phyloP scores from a whole-genome alignment of 2,113 vertebrate species.

The Sciurus niger region DNA sequence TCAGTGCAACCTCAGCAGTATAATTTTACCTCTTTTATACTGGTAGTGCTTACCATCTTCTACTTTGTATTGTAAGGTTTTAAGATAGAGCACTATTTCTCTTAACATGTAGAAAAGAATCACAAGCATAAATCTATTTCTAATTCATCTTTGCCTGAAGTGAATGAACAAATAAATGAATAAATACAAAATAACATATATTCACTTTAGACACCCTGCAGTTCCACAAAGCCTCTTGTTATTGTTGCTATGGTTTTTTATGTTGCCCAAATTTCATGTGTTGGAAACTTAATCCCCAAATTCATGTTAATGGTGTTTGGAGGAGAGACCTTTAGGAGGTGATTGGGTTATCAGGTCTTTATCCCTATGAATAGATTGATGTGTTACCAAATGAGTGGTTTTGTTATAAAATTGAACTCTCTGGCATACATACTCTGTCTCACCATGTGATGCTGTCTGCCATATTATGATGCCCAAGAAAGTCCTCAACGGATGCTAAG shows the following conservation, averaged over 20 bases:
- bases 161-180: neutral
- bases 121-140: neutral
- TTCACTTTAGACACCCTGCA: neutral
- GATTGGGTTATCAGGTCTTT: neutral
- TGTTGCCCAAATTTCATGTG: neutral
- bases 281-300: neutral
- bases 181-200: neutral
- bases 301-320: neutral
- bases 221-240: neutral
- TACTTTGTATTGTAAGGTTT: neutral
- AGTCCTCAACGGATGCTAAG: neutral
- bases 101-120: conserved; percentile 34
- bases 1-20: neutral
- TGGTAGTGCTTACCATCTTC: neutral
- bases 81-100: neutral
- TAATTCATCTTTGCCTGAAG: neutral
- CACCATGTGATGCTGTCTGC: neutral
- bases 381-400: neutral
- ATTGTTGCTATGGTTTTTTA: neutral
- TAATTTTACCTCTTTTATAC: neutral
- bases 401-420: neutral
- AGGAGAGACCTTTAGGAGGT: neutral
- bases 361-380: neutral
- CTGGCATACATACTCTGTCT: neutral
- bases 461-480: neutral